Base-by-base conservation (phyloP, 2,797 vertebrate genomes). In the Phrynocephalus vlangalii region DNA sequence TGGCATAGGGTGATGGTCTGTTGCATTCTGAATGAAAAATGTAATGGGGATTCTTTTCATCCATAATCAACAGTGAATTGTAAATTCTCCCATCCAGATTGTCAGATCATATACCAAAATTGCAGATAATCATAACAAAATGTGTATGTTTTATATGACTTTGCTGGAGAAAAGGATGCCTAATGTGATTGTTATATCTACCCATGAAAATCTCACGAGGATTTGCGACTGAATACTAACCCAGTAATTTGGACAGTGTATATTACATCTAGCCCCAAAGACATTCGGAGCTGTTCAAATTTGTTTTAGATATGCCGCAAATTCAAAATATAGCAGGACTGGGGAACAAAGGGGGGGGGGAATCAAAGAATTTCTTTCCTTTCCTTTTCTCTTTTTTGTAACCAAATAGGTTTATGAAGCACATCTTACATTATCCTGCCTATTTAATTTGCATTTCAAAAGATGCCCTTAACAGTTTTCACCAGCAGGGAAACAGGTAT, bases 361-460 rank as follows among this genome's bases (percentile, higher is more conserved):
- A 28, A 89, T 89, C 83, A 52, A 91, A 84, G 6, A 44, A 63
- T 16, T 63, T 63, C 18, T 20, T 63, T 63, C 20, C 18, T 63
- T 20, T 76, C 20, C 18, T 63, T 20, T 76, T 48, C 44, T 30
- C 15, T 71, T 70, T 5, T 76, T 44, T 22, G 30, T 16, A 44
- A n/a, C 18, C 50, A 22, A 28, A 63, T 83, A 1, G 75, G 81
- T 89, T 90, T 91, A 38, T 76, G 91, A 71, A 1, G 0, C 5
- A 80, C 38, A 87, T 5, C 84, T 84, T 56, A 6, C 78, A 26
- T 87, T 89, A 90, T 15, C 86, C 79, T 84, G 0, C 85, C 67
- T 81, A 71, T 44, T 86, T 76, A 88, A 91, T 84, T 72, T 87
- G 67, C 24, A 91, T 63, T 91, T 73, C 66, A 52, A 84, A 88